A percentile compares a stretch with the other conserved stretches of the same genome.
These are phyloP conservation scores for Sinocyclocheilus anophthalmus DNA, from an alignment of 2,113 vertebrate species.

Conservation along the genomic window DNA sequence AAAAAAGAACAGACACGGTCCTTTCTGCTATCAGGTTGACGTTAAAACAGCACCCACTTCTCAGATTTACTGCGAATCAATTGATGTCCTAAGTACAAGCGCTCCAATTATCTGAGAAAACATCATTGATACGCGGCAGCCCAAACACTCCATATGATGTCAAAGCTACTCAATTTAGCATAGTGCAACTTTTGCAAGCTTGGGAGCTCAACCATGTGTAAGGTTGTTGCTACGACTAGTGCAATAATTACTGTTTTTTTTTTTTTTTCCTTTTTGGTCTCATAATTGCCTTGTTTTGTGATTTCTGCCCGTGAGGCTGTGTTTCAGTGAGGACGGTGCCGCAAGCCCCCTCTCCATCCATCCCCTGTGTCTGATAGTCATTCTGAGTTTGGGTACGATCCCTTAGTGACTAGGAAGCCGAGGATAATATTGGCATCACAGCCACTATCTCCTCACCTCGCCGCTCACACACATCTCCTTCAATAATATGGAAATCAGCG, in stretches of 20 bases:
- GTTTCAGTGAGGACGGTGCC: conserved; percentile 65
- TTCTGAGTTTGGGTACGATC: conserved; percentile 65
- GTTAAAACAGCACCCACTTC: background rate
- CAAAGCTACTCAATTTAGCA: background rate
- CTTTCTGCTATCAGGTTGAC: background rate
- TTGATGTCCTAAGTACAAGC: background rate
- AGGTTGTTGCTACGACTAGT: conserved; percentile 4
- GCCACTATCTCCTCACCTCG: conserved; percentile 59
- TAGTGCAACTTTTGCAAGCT: background rate
- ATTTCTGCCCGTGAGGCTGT: conserved; percentile 66
- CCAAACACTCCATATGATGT: conserved; percentile 16
- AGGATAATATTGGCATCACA: conserved; percentile 67
- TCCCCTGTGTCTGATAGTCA: conserved; percentile 68
- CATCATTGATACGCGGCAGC: background rate
- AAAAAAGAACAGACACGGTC: background rate
- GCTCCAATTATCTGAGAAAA: background rate
- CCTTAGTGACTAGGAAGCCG: conserved; percentile 63
- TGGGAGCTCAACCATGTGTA: conserved; percentile 22
- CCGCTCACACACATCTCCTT: conserved; percentile 49
- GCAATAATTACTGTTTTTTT: conserved; percentile 47
- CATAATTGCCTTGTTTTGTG: conserved; percentile 63
- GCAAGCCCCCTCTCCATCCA: conserved; percentile 44
- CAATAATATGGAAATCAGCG: conserved; percentile 64
- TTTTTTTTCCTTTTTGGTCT: conserved; percentile 44
- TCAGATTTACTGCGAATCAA: background rate